Percentiles rank a stretch among this genome's conserved stretches.
phyloP scores from a whole-genome alignment of 2,113 vertebrate species.

The Oncorhynchus kisutch region DNA sequence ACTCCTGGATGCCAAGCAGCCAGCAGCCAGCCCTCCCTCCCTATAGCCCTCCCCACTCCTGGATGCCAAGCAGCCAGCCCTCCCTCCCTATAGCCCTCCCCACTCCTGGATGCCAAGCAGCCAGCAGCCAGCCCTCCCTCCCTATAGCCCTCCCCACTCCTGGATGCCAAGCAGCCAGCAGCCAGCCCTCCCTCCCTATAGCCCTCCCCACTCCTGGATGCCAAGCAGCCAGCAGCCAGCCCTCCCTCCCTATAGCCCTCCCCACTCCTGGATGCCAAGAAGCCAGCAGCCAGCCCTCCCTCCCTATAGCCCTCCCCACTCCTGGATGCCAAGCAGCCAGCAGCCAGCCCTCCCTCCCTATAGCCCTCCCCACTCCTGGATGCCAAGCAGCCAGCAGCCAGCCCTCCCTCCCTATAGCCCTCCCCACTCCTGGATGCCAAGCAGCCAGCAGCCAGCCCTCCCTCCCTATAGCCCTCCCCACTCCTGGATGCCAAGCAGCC shows the following conservation, averaged over 20 bases:
- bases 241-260: constrained; percentile 45
- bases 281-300: constrained; percentile 70
- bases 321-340: too few relatives aligned
- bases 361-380: constrained; percentile 64
- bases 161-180: too few relatives aligned
- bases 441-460: constrained; percentile 72
- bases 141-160: constrained; percentile 56
- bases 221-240: constrained; percentile 72
- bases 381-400: constrained; percentile 66
- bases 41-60: constrained; percentile 58
- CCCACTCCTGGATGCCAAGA: too few relatives aligned
- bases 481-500: too few relatives aligned
- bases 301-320: constrained; percentile 54
- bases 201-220: too few relatives aligned
- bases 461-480: constrained; percentile 51
- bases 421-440: too few relatives aligned
- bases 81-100: constrained; percentile 50
- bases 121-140: constrained; percentile 69
- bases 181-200: constrained; percentile 64
- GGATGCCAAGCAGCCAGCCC: constrained; percentile 73
- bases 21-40: constrained; percentile 68
- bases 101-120: too few relatives aligned
- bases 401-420: constrained; percentile 55
- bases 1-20: too few relatives aligned
- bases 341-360: constrained; percentile 65